A percentile compares a stretch with the other conserved stretches of the same genome.
Conservation (phyloP, 2,888 invertebrate species). For the Globia sparganii region DNA sequence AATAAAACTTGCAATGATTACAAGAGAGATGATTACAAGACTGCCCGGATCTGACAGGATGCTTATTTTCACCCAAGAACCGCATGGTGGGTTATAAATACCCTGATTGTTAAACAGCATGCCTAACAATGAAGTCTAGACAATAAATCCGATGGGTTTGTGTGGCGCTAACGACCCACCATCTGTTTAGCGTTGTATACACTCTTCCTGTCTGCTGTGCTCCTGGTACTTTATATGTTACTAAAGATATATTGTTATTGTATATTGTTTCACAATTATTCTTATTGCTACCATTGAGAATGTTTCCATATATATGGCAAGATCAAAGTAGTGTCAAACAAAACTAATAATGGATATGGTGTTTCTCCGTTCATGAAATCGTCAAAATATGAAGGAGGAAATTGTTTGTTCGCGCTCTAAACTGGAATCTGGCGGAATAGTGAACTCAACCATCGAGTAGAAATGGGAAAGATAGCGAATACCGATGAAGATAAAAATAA, state of each 20-base stretch:
- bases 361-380: constrained; percentile 17
- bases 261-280: constrained; percentile 7
- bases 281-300: constrained; percentile 4
- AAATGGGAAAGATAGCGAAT: neutral
- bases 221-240: constrained; percentile 44
- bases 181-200: constrained; percentile 49
- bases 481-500: neutral
- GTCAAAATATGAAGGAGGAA: neutral
- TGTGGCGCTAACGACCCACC: constrained; percentile 39
- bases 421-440: neutral
- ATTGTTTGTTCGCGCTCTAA: neutral
- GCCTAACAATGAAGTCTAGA: constrained; percentile 55
- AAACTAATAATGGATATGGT: constrained; percentile 9
- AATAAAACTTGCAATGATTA: neutral
- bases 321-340: constrained; percentile 19
- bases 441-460: neutral
- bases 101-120: constrained; percentile 31
- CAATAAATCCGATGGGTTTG: constrained; percentile 52
- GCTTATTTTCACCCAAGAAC: constrained; percentile 31
- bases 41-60: constrained; percentile 25
- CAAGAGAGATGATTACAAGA: constrained; percentile 9
- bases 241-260: constrained; percentile 5
- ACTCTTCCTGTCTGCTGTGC: constrained; percentile 18
- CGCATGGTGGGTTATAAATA: constrained; percentile 46
- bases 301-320: neutral